Evolutionary conservation across 2,888 invertebrate species (phyloP).

Genomic region (Cabera pusaria): DNA sequence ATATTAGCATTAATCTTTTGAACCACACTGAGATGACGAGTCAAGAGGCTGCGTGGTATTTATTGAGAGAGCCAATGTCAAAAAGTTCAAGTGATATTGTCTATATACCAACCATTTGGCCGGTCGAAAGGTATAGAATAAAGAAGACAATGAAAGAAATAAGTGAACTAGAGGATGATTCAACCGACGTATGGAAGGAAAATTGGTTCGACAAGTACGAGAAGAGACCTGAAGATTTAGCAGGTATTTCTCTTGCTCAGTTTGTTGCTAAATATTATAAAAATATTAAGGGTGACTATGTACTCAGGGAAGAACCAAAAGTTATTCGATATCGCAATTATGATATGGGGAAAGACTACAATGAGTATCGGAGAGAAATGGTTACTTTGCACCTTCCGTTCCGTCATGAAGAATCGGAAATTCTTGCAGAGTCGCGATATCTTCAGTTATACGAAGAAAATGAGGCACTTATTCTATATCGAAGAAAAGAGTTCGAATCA

Average conservation of each 20-base stretch:
- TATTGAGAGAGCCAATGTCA: neutral
- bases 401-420: neutral
- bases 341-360: neutral
- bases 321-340: neutral
- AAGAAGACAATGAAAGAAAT: too few relatives aligned
- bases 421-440: neutral
- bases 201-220: too few relatives aligned
- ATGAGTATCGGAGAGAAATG: conserved; percentile 1
- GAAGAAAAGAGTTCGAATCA: neutral
- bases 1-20: too few relatives aligned
- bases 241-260: too few relatives aligned
- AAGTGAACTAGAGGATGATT: too few relatives aligned
- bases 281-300: too few relatives aligned
- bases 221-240: too few relatives aligned
- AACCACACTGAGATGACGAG: too few relatives aligned
- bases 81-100: neutral
- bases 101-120: neutral
- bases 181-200: too few relatives aligned
- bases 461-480: neutral
- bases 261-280: too few relatives aligned
- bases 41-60: neutral
- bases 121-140: neutral
- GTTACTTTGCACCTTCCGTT: neutral
- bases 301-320: neutral
- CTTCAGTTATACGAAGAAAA: neutral